phyloP scores from a whole-genome alignment of 2,797 vertebrate genomes.

The Trematomus bernacchii region DNA sequence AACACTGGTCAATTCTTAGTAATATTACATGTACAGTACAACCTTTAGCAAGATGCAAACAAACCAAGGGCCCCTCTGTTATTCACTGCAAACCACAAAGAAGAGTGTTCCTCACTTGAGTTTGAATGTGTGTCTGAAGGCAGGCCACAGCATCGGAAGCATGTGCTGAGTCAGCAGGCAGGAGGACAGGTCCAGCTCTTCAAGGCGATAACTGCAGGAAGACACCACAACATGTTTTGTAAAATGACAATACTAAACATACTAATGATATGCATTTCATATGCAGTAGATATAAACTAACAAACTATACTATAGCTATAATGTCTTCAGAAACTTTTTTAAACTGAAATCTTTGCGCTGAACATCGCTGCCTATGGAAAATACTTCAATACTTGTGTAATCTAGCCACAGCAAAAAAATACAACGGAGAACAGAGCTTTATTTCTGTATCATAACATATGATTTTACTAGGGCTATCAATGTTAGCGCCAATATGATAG shows the following conservation, averaged over 20 bases:
- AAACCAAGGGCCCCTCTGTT: not conserved
- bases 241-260: no score
- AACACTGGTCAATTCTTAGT: not conserved
- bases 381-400: no score
- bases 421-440: no score
- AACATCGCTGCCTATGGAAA: no score
- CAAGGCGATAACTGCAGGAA: conserved; percentile 78
- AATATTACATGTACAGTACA: not conserved
- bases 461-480: no score
- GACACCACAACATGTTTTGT: not conserved
- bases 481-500: no score
- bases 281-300: no score
- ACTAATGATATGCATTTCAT: no score
- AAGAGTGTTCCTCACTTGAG: conserved; percentile 89
- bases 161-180: conserved; percentile 89
- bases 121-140: conserved; percentile 88
- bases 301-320: no score
- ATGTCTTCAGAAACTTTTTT: not conserved
- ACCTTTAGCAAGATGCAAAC: not conserved
- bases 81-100: conserved; percentile 23
- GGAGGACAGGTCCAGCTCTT: conserved; percentile 91
- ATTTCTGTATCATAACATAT: no score
- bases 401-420: no score
- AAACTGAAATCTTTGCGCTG: no score
- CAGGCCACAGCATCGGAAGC: conserved; percentile 86